These are phyloP conservation scores for Microtus oregoni DNA, from an alignment of 2,113 vertebrate genomes.

Conservation along the genomic window DNA sequence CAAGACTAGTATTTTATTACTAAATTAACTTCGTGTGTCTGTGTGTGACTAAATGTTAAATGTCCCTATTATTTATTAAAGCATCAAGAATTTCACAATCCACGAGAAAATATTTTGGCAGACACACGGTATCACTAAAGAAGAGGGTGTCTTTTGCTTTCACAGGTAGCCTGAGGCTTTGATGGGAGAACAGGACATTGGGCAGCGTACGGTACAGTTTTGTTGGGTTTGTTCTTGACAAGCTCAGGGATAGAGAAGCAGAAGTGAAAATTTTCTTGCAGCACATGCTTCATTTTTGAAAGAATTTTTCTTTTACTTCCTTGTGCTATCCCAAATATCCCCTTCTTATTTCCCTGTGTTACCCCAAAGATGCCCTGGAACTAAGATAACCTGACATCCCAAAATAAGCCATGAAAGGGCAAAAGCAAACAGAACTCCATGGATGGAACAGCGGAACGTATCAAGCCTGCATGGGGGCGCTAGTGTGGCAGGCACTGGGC, in stretches of 20 bases:
- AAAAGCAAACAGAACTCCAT: neutral
- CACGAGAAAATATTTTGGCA: neutral
- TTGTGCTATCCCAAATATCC: neutral
- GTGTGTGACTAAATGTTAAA: neutral
- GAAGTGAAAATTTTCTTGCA: neutral
- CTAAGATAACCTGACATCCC: neutral
- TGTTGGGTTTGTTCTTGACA: neutral
- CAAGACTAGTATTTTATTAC: neutral
- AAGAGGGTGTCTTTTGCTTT: neutral
- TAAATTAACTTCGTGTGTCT: slow-evolving; percentile 13
- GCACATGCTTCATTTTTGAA: slow-evolving; percentile 21
- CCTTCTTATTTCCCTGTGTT: neutral
- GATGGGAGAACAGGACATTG: neutral
- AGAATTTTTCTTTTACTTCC: neutral
- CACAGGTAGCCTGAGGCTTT: neutral
- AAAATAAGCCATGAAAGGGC: neutral
- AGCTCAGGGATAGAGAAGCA: neutral
- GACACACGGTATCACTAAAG: neutral
- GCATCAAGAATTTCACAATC: neutral
- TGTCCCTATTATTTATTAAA: neutral
- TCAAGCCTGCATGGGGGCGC: neutral
- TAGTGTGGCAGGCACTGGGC: neutral
- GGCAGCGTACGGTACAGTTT: neutral
- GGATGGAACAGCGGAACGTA: neutral
- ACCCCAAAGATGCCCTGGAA: neutral